Evolutionary conservation across 2,797 vertebrate genomes (phyloP).

Genomic region (Atherinosoma microstoma): DNA sequence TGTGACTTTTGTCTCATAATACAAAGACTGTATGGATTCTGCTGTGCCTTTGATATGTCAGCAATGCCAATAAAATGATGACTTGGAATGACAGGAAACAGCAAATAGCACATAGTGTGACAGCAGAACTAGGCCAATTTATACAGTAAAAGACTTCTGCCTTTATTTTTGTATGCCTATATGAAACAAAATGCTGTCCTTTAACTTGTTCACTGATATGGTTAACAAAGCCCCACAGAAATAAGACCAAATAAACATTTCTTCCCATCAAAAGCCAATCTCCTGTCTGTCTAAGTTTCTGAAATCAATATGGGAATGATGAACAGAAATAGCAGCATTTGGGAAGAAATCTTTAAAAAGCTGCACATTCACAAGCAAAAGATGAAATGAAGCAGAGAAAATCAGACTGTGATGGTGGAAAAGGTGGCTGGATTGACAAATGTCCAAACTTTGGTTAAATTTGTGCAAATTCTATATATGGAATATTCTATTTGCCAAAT

Average conservation of each 20-base stretch:
- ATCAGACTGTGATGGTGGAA: neutral
- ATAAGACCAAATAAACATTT: neutral
- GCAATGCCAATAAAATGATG: constrained; percentile 48
- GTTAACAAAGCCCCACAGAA: constrained; percentile 16
- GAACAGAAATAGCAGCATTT: neutral
- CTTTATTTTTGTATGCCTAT: neutral
- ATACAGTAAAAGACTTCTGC: constrained; percentile 6
- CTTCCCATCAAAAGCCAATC: neutral
- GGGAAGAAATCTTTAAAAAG: constrained; percentile 1
- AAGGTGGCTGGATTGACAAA: neutral
- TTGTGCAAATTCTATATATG: neutral
- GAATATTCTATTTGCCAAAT: neutral
- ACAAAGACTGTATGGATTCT: constrained; percentile 49
- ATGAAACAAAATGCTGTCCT: neutral
- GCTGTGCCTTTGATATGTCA: constrained; percentile 56
- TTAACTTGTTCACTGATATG: neutral
- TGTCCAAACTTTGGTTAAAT: neutral
- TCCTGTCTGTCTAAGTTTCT: neutral
- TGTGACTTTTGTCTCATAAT: constrained; percentile 10
- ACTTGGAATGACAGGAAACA: constrained; percentile 41
- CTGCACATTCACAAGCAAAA: constrained; percentile 8
- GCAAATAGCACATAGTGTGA: constrained; percentile 3
- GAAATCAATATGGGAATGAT: neutral
- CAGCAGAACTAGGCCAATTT: constrained; percentile 43
- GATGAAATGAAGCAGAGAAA: constrained; percentile 1